These are phyloP conservation scores for Sclerurus mexicanus DNA, from an alignment of 2,113 vertebrate genomes.

Conservation along the genomic window DNA sequence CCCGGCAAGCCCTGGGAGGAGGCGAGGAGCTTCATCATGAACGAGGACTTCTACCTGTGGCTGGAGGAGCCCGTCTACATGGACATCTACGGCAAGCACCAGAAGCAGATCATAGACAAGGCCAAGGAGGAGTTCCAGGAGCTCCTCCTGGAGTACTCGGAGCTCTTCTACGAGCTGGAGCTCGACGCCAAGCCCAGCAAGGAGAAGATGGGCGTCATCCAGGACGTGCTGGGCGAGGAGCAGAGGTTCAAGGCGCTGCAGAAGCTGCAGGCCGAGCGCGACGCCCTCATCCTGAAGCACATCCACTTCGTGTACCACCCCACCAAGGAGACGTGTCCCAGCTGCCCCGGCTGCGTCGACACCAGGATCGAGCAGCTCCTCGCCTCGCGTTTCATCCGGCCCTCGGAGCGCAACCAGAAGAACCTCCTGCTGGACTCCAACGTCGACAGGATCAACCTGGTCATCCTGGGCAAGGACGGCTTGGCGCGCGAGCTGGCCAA, in stretches of 20 bases:
- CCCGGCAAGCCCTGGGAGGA: slow-evolving; percentile 97
- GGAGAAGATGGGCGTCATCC: slow-evolving; percentile 98
- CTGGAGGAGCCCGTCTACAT: slow-evolving; percentile 89
- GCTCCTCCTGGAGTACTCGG: slow-evolving; percentile 93
- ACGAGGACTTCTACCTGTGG: slow-evolving; percentile 94
- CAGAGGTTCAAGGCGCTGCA: slow-evolving; percentile 93
- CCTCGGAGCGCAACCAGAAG: slow-evolving; percentile 83
- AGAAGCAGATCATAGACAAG: slow-evolving; percentile 92
- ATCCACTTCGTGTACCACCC: slow-evolving; percentile 98
- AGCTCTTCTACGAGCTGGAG: slow-evolving; percentile 96
- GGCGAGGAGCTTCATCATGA: slow-evolving; percentile 95
- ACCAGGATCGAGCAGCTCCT: slow-evolving; percentile 90
- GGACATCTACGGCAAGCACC: slow-evolving; percentile 93
- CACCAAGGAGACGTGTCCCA: slow-evolving; percentile 94
- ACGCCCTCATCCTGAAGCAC: slow-evolving; percentile 96
- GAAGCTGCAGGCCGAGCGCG: slow-evolving; percentile 94
- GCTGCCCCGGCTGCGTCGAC: slow-evolving; percentile 86
- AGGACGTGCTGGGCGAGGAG: slow-evolving; percentile 92
- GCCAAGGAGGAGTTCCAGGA: slow-evolving; percentile 99
- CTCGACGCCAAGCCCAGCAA: slow-evolving; percentile 97
- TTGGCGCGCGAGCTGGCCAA: slow-evolving; percentile 92
- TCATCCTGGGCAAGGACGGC: slow-evolving; percentile 94
- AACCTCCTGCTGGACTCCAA: slow-evolving; percentile 72
- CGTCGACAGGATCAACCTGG: slow-evolving; percentile 89
- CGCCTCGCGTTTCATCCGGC: slow-evolving; percentile 77